Percentiles rank a stretch among this genome's conserved stretches.
These are phyloP conservation scores for Drosophila niveifrons DNA, from an alignment of 2,888 invertebrate genomes.

Conservation along the genomic window DNA sequence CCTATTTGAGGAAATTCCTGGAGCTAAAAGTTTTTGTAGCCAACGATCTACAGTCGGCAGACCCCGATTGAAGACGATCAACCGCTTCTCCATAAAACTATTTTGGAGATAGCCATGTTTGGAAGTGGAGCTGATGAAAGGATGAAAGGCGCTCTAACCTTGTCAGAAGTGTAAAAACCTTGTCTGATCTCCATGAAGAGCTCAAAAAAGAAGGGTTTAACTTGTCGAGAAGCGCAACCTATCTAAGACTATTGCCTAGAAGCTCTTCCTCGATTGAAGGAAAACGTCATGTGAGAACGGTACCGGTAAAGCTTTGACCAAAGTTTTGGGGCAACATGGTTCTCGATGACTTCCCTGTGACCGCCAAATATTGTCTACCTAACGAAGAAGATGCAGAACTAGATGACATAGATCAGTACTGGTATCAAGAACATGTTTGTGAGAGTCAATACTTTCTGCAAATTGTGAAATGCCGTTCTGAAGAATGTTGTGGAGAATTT, in stretches of 20 bases:
- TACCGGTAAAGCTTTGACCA: not conserved
- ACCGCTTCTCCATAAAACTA: constrained; percentile 3
- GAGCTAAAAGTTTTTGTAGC: not conserved
- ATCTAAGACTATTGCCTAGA: not conserved
- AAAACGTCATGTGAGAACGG: constrained; percentile 3
- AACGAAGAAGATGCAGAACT: too few species aligned
- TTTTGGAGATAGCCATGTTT: constrained; percentile 15
- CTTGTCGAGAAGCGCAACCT: constrained; percentile 5
- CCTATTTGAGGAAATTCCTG: constrained; percentile 6
- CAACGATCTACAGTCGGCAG: constrained; percentile 8
- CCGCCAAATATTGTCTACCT: too few species aligned
- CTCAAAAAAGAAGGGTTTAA: constrained; percentile 2
- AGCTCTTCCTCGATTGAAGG: constrained; percentile 6
- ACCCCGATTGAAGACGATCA: too few species aligned
- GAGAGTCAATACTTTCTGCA: too few species aligned
- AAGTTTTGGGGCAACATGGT: not conserved
- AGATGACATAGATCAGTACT: too few species aligned
- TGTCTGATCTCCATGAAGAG: not conserved
- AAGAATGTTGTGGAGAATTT: too few species aligned
- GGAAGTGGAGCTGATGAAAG: constrained; percentile 7
- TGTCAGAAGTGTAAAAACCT: constrained; percentile 4
- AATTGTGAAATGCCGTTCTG: too few species aligned
- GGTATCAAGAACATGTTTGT: too few species aligned
- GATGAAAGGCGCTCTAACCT: constrained; percentile 15
- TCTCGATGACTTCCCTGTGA: too few species aligned